A percentile compares a stretch with the other conserved stretches of the same genome.
These are phyloP conservation scores for Drosophila ohnishii DNA, from an alignment of 1,140 invertebrate genomes.

Conservation along the genomic window DNA sequence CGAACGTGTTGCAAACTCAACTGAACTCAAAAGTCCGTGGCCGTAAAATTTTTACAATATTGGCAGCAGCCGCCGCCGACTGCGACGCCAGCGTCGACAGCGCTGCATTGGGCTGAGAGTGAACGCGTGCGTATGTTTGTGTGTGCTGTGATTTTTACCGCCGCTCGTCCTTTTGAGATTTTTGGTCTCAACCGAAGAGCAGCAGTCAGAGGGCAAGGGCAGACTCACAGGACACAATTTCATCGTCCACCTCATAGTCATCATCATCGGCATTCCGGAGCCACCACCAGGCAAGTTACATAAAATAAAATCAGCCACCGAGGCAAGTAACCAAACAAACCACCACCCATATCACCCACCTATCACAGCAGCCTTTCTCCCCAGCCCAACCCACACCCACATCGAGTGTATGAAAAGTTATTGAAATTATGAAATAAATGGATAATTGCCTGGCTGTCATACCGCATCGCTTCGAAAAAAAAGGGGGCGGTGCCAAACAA, in stretches of 20 bases:
- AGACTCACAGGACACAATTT: constrained; percentile 22
- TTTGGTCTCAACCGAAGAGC: constrained; percentile 48
- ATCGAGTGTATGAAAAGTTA: constrained; percentile 76
- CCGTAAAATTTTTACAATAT: constrained; percentile 77
- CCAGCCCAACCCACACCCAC: constrained; percentile 9
- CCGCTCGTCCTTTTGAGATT: constrained; percentile 40
- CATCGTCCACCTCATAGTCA: constrained; percentile 39
- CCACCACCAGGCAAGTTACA: constrained; percentile 77
- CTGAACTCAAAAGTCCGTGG: constrained; percentile 72
- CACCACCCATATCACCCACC: constrained; percentile 50
- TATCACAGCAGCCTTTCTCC: constrained; percentile 46
- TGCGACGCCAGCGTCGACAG: constrained; percentile 37
- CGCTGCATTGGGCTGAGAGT: constrained; percentile 40
- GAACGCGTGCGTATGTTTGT: constrained; percentile 27
- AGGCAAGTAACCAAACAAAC: constrained; percentile 22
- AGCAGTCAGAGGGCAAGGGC: constrained; percentile 1
- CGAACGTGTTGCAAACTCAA: constrained; percentile 73
- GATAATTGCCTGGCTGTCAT: constrained; percentile 65
- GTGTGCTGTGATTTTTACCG: constrained; percentile 71
- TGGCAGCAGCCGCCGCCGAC: constrained; percentile 30
- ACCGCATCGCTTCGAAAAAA: neutral
- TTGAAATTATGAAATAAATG: constrained; percentile 80
- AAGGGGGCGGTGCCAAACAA: constrained; percentile 61
- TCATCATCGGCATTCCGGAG: constrained; percentile 67
- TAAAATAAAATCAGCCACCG: constrained; percentile 67